Conservation (phyloP, 2,113 vertebrate genomes). For the Lycaon pictus region DNA sequence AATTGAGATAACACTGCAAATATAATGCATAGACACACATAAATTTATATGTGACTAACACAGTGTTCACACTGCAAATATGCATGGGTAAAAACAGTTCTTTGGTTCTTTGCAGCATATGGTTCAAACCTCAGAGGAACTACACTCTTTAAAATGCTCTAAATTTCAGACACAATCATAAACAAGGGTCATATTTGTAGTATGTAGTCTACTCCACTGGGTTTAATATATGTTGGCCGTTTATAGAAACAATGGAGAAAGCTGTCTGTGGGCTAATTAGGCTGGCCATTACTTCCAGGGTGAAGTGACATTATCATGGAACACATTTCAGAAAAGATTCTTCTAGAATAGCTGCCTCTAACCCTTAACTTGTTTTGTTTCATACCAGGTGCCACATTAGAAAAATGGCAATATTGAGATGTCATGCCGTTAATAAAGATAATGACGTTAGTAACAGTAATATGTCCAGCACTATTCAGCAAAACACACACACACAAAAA, state of each 20-base stretch:
- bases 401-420: neutral
- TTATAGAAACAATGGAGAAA: neutral
- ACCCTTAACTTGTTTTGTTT: neutral
- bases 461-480: neutral
- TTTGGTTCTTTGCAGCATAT: neutral
- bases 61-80: neutral
- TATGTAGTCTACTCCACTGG: accelerated
- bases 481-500: neutral
- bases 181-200: neutral
- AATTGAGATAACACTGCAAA: neutral
- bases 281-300: neutral
- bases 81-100: neutral
- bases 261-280: neutral
- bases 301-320: neutral
- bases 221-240: neutral
- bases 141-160: neutral
- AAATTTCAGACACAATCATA: neutral
- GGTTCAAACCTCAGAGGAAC: neutral
- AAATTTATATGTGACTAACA: neutral
- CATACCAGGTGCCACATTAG: conserved; percentile 1
- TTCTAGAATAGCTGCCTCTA: neutral
- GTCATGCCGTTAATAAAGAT: neutral
- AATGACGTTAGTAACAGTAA: neutral
- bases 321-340: neutral
- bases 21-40: neutral